Conservation (phyloP, 92 coral and sea anemone species). For the Scolanthus callimorphus region DNA sequence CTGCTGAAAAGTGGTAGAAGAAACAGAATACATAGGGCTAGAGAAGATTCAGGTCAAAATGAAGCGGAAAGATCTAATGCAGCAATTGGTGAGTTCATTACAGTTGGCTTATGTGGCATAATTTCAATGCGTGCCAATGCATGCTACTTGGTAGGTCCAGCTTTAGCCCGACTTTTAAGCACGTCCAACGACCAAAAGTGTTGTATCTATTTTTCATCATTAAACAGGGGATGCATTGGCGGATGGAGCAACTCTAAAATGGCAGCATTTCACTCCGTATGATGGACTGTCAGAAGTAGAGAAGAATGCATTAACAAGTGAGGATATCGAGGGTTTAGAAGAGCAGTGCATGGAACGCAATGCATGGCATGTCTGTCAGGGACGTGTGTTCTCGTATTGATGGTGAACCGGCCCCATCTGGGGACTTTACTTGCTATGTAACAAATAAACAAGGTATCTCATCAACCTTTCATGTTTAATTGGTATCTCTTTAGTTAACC, state of each 20-base stretch:
- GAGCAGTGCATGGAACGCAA: conserved; percentile 23
- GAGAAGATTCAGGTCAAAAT: conserved; percentile 49
- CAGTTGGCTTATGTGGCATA: too few species aligned
- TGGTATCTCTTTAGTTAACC: background rate
- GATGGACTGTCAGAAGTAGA: conserved; percentile 37
- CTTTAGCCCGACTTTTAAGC: too few species aligned
- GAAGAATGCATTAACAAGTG: conserved; percentile 26
- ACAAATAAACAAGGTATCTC: conserved; percentile 10
- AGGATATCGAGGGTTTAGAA: conserved; percentile 15
- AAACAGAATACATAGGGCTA: conserved; percentile 23
- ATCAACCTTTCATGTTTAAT: background rate
- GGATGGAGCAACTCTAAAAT: conserved; percentile 31
- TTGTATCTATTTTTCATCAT: too few species aligned
- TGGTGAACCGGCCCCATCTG: conserved; percentile 44
- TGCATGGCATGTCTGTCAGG: conserved; percentile 21
- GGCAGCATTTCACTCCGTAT: conserved; percentile 6
- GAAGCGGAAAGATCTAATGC: conserved; percentile 53
- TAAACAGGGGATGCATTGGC: conserved; percentile 43
- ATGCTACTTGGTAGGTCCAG: too few species aligned
- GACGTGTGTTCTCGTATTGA: conserved; percentile 33
- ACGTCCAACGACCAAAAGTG: background rate
- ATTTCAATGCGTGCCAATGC: too few species aligned
- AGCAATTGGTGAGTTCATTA: conserved; percentile 34
- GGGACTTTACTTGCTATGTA: conserved; percentile 30
- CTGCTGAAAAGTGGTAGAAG: conserved; percentile 18